phyloP scores from a whole-genome alignment of 2,113 vertebrate genomes.

The Sapajus apella region DNA sequence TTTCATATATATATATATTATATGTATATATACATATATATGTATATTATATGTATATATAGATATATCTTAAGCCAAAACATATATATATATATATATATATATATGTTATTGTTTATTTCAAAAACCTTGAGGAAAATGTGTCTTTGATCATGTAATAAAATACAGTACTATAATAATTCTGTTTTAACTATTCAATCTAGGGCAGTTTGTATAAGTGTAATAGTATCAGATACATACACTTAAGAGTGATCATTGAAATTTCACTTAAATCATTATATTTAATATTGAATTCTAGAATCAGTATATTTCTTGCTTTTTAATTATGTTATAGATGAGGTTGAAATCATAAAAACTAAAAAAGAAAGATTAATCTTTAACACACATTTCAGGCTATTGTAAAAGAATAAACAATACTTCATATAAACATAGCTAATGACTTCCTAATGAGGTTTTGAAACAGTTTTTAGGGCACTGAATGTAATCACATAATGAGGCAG shows the following conservation, averaged over 20 bases:
- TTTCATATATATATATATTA: too few relatives aligned
- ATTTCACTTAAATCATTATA: background rate
- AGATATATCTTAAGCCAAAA: background rate
- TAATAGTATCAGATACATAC: background rate
- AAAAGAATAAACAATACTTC: background rate
- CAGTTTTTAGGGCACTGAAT: conserved; percentile 43
- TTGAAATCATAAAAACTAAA: conserved; percentile 51
- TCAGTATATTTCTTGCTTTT: background rate
- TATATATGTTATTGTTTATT: background rate
- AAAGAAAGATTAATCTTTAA: background rate
- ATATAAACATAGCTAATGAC: conserved; percentile 48
- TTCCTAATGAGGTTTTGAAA: conserved; percentile 55
- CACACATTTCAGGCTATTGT: background rate
- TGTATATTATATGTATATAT: too few relatives aligned
- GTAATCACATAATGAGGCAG: conserved; percentile 39
- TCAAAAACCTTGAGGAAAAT: background rate
- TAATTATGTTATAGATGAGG: background rate
- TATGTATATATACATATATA: too few relatives aligned
- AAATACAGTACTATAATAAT: background rate
- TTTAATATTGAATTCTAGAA: conserved; percentile 46
- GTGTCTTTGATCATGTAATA: background rate
- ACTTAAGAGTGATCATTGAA: background rate
- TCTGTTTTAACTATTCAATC: background rate
- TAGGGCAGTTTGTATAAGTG: background rate
- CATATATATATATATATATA: too few relatives aligned